These are phyloP conservation scores for Drosophila watanabei DNA, from an alignment of 1,140 invertebrate genomes.

Conservation along the genomic window DNA sequence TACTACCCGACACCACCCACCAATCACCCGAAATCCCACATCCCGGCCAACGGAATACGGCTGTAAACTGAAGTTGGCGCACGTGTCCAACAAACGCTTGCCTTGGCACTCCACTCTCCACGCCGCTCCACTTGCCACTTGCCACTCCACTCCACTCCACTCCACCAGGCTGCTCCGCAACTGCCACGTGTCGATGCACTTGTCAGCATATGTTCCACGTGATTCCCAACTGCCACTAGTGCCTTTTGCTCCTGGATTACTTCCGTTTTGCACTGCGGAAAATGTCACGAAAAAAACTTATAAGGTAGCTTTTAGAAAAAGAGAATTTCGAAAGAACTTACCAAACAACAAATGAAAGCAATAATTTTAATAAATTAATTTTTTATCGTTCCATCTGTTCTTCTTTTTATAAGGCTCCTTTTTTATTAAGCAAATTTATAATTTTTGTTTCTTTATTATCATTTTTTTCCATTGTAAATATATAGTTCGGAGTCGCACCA, in stretches of 20 bases:
- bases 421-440: no score
- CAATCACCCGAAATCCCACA: slow-evolving; percentile 4
- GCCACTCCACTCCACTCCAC: slow-evolving; percentile 28
- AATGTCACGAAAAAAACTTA: neutral
- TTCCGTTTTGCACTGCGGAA: slow-evolving; percentile 4
- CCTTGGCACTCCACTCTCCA: slow-evolving; percentile 56
- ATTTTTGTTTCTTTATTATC: neutral
- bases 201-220: slow-evolving; percentile 76
- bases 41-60: slow-evolving; percentile 26
- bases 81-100: slow-evolving; percentile 79
- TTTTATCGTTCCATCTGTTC: no score
- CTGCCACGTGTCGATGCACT: slow-evolving; percentile 61
- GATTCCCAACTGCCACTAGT: slow-evolving; percentile 65
- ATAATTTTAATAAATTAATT: neutral
- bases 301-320: neutral
- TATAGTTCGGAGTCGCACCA: neutral
- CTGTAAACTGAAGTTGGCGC: slow-evolving; percentile 74
- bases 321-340: neutral
- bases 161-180: slow-evolving; percentile 17
- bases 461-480: neutral
- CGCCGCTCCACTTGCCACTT: slow-evolving; percentile 37
- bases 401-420: no score
- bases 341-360: neutral
- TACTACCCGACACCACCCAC: neutral
- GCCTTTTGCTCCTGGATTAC: slow-evolving; percentile 16